phyloP scores from a whole-genome alignment of 2,797 vertebrate genomes.

The Sebastes vulpes region DNA sequence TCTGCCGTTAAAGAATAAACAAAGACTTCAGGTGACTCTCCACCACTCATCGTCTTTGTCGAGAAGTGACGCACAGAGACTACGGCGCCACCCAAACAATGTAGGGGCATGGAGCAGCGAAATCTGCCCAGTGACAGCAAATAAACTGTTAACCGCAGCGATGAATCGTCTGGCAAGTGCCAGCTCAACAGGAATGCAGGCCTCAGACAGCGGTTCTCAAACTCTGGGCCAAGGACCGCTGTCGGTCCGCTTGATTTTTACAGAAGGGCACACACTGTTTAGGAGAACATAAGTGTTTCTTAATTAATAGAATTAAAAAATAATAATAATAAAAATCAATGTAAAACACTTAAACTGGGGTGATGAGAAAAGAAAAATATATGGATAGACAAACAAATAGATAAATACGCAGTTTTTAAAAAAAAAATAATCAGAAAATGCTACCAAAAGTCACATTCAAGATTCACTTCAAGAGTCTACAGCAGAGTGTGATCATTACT shows the following conservation, averaged over 20 bases:
- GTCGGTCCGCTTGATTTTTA: constrained; percentile 2
- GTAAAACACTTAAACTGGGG: not conserved
- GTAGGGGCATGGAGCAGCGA: constrained; percentile 53
- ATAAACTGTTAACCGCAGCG: constrained; percentile 54
- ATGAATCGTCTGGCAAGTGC: constrained; percentile 49
- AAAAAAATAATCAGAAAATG: not conserved
- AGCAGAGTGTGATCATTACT: not conserved
- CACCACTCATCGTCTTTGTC: constrained; percentile 33
- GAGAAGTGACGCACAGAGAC: constrained; percentile 55
- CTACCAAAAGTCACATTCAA: not conserved
- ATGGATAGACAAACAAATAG: not conserved
- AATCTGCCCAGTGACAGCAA: constrained; percentile 76
- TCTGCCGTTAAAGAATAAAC: constrained; percentile 20
- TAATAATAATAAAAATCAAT: not conserved
- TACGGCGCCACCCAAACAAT: constrained; percentile 58
- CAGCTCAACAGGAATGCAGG: constrained; percentile 58
- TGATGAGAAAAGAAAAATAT: not conserved
- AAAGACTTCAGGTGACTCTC: constrained; percentile 50
- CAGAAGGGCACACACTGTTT: not conserved
- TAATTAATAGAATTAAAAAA: not conserved
- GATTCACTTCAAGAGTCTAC: not conserved
- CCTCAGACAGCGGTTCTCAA: constrained; percentile 33
- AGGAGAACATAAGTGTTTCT: not conserved
- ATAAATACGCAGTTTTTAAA: not conserved
- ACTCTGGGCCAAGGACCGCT: constrained; percentile 4